Percentiles rank a stretch among this genome's conserved stretches.
phyloP scores from a whole-genome alignment of 1,140 invertebrate genomes.

The Drosophila kanapiae region DNA sequence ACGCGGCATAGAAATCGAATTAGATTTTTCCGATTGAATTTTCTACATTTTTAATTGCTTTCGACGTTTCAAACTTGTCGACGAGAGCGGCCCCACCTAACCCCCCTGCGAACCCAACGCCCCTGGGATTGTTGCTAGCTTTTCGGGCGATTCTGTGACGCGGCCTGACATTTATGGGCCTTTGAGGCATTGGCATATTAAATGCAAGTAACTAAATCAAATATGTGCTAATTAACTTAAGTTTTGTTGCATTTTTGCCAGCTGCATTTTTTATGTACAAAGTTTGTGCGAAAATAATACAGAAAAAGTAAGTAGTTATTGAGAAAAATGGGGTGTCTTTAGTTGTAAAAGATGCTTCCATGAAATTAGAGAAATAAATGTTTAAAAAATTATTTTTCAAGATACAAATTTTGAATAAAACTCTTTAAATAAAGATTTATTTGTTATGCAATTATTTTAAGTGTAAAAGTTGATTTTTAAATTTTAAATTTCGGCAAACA shows the following conservation, averaged over 20 bases:
- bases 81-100: slow-evolving; percentile 4
- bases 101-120: neutral
- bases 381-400: too few relatives aligned
- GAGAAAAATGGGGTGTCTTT: neutral
- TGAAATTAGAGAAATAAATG: neutral
- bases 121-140: slow-evolving; percentile 54
- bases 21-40: slow-evolving; percentile 84
- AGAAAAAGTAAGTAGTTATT: neutral
- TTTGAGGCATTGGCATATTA: slow-evolving; percentile 59
- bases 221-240: slow-evolving; percentile 76
- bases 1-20: slow-evolving; percentile 83
- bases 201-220: slow-evolving; percentile 79
- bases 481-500: neutral
- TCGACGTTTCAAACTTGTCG: slow-evolving; percentile 81
- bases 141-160: slow-evolving; percentile 71
- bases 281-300: neutral
- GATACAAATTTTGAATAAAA: too few relatives aligned
- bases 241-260: slow-evolving; percentile 68
- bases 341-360: neutral
- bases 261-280: slow-evolving; percentile 40
- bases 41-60: slow-evolving; percentile 84
- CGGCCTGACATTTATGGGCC: slow-evolving; percentile 72
- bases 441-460: too few relatives aligned
- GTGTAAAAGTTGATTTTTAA: neutral
- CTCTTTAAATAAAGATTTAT: too few relatives aligned